Conservation (phyloP, 2,113 vertebrate genomes). For the Cettia cetti region DNA sequence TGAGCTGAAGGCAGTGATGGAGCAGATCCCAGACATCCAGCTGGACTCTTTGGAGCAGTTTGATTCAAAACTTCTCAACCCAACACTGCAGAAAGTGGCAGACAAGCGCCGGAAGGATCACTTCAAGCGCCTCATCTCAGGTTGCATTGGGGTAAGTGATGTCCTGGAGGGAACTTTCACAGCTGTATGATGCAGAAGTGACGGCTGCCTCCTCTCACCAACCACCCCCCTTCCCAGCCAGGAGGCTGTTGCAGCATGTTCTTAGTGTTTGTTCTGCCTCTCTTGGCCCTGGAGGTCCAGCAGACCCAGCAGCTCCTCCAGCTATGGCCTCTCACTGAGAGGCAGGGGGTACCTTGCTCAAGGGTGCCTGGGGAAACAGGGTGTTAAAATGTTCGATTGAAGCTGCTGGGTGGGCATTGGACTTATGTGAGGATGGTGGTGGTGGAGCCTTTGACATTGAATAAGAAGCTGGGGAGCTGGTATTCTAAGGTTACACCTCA, state of each 20-base stretch:
- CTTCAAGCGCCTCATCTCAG: slow-evolving; percentile 92
- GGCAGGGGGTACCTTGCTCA: neutral
- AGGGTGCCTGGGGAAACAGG: fast-evolving
- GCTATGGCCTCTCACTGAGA: neutral
- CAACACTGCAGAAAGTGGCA: slow-evolving; percentile 77
- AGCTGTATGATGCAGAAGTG: neutral
- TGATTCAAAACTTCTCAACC: slow-evolving; percentile 86
- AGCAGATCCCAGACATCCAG: slow-evolving; percentile 89
- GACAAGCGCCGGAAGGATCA: slow-evolving; percentile 94
- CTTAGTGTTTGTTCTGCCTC: neutral
- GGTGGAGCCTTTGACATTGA: neutral
- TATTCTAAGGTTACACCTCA: neutral
- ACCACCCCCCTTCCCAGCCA: neutral
- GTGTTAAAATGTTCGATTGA: neutral
- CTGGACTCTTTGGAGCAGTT: slow-evolving; percentile 88
- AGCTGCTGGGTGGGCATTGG: neutral
- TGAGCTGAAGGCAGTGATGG: slow-evolving; percentile 89
- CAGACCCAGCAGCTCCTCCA: neutral
- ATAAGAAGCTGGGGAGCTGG: neutral
- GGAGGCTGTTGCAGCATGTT: neutral
- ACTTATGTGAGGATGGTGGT: neutral
- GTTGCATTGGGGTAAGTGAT: slow-evolving; percentile 88
- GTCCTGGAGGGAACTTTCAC: neutral
- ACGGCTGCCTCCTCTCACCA: neutral
- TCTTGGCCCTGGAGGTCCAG: neutral